Conservation (phyloP, 2,797 vertebrate genomes). For the Menidia menidia region DNA sequence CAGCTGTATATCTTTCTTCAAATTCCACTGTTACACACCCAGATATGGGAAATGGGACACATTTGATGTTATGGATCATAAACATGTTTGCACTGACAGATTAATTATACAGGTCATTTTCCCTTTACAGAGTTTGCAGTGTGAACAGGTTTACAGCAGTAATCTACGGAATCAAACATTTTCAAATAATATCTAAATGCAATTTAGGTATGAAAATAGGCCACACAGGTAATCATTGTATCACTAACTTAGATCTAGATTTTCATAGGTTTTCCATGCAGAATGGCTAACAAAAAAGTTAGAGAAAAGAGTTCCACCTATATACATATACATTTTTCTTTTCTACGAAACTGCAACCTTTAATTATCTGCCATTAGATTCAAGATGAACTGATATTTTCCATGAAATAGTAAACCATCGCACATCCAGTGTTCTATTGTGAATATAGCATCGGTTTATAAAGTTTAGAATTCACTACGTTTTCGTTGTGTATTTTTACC, state of each 20-base stretch:
- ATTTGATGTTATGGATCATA: constrained; percentile 5
- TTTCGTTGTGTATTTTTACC: too few species aligned
- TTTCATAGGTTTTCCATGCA: constrained; percentile 48
- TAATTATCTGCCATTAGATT: too few species aligned
- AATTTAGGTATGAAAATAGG: constrained; percentile 32
- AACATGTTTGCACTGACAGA: constrained; percentile 4
- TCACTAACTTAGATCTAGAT: constrained; percentile 41
- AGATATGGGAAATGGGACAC: constrained; percentile 13
- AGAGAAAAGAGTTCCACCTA: too few species aligned
- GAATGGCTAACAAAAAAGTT: not conserved
- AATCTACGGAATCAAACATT: constrained; percentile 15
- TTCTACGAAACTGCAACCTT: too few species aligned
- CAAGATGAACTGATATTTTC: too few species aligned
- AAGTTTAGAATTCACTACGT: too few species aligned
- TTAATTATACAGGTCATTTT: constrained; percentile 4
- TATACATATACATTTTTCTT: too few species aligned
- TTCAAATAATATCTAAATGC: constrained; percentile 24
- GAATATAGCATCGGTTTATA: too few species aligned
- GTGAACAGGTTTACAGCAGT: constrained; percentile 26
- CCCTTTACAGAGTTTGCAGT: constrained; percentile 5
- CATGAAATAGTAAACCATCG: too few species aligned
- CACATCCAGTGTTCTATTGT: too few species aligned
- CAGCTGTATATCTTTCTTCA: not conserved
- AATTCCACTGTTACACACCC: constrained; percentile 41
- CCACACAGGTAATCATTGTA: constrained; percentile 6